Conservation (phyloP, 2,888 invertebrate genomes). For the Tenthredo distinguenda region DNA sequence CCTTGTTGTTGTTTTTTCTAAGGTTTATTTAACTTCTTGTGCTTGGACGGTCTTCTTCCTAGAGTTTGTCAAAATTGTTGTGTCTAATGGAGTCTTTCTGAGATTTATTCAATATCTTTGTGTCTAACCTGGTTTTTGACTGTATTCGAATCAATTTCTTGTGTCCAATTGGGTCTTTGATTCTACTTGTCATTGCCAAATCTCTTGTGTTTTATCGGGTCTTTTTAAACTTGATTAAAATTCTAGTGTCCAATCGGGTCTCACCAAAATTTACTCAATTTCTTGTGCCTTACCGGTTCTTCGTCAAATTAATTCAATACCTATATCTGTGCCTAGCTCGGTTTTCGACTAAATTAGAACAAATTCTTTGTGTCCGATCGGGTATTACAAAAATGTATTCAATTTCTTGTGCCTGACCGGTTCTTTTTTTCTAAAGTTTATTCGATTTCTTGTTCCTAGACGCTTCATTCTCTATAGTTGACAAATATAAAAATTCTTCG, state of each 20-base stretch:
- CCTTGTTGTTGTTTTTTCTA: not conserved
- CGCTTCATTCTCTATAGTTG: too few relatives aligned
- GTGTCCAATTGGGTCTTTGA: too few relatives aligned
- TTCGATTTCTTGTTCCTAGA: too few relatives aligned
- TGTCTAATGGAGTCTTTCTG: too few relatives aligned
- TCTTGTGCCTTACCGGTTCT: not conserved
- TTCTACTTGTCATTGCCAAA: too few relatives aligned
- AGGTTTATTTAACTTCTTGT: too few relatives aligned
- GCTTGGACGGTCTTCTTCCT: too few relatives aligned
- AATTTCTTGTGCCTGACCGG: not conserved
- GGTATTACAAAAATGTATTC: not conserved
- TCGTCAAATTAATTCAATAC: not conserved
- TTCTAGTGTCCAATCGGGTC: not conserved
- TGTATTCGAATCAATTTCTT: too few relatives aligned
- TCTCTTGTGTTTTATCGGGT: not conserved
- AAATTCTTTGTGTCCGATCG: not conserved
- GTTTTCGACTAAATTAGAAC: not conserved
- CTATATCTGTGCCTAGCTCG: not conserved
- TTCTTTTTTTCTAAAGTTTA: not conserved
- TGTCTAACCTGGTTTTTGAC: too few relatives aligned
- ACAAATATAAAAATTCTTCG: not conserved
- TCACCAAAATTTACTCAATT: not conserved
- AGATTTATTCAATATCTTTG: too few relatives aligned
- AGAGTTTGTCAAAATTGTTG: too few relatives aligned
- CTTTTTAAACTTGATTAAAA: not conserved